Percentiles rank a stretch among this genome's conserved stretches.
Conservation (phyloP, 30 jellyfish, hydroid and myxozoan genomes). For the Hydractinia echinata region DNA sequence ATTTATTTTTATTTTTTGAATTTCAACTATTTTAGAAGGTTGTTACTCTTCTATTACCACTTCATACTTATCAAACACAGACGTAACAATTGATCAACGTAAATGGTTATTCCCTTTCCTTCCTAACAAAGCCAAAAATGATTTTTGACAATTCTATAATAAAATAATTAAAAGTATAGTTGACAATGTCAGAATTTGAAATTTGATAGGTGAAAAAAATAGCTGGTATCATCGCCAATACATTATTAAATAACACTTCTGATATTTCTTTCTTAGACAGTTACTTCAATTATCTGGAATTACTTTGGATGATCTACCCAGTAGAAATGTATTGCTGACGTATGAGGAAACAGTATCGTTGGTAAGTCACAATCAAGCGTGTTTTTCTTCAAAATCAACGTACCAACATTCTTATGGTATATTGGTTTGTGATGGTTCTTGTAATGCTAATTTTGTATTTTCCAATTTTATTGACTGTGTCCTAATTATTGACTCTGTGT, state of each 20-base stretch:
- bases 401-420: neutral
- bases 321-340: conserved; percentile 27
- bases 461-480: too few species aligned
- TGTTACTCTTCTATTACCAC: neutral
- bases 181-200: too few species aligned
- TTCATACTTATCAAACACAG: neutral
- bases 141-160: neutral
- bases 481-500: neutral
- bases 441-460: too few species aligned
- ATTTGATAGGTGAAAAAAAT: too few species aligned
- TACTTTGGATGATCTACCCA: conserved; percentile 34
- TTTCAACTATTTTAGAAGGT: neutral
- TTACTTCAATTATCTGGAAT: conserved; percentile 41
- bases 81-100: neutral
- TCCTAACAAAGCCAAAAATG: neutral
- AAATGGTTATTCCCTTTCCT: too few species aligned
- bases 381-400: neutral
- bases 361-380: conserved; percentile 27
- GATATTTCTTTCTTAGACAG: neutral
- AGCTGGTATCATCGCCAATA: too few species aligned
- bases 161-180: too few species aligned
- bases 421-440: neutral
- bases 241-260: neutral
- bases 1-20: neutral
- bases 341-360: conserved; percentile 63